Evolutionary conservation across 1,140 invertebrate genomes (phyloP).

Genomic region (Goniozus legneri): DNA sequence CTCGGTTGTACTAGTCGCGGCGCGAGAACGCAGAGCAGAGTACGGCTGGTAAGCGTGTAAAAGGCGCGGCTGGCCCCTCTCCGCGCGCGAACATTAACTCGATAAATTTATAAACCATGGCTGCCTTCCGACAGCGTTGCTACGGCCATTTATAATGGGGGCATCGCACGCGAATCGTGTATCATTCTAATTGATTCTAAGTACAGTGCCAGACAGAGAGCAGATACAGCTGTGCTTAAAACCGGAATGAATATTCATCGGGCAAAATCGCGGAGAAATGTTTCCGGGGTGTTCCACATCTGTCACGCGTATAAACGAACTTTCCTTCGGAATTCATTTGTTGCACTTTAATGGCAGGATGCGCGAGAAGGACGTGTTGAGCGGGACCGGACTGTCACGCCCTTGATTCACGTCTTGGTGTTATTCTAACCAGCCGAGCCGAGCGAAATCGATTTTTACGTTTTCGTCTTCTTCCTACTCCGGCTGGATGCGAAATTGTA

Average conservation of each 20-base stretch:
- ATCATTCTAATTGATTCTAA: slow-evolving; percentile 45
- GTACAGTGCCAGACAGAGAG: slow-evolving; percentile 23
- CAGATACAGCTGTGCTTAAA: slow-evolving; percentile 18
- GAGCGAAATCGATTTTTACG: no score
- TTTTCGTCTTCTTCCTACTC: no score
- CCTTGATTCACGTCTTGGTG: no score
- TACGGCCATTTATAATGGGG: slow-evolving; percentile 29
- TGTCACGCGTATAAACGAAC: slow-evolving; percentile 24
- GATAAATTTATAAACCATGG: slow-evolving; percentile 30
- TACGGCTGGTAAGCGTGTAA: no score
- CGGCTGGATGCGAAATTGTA: no score
- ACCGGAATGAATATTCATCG: slow-evolving; percentile 40
- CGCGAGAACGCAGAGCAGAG: no score
- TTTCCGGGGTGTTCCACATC: slow-evolving; percentile 32
- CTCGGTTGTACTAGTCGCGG: no score
- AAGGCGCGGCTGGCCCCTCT: slow-evolving; percentile 16
- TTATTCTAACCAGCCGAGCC: no score
- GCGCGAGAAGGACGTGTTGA: slow-evolving; percentile 10
- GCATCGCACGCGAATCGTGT: slow-evolving; percentile 37
- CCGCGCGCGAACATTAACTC: slow-evolving; percentile 23
- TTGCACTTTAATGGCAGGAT: slow-evolving; percentile 25
- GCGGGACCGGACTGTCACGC: no score
- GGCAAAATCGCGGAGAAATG: slow-evolving; percentile 33
- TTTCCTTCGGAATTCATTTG: slow-evolving; percentile 25
- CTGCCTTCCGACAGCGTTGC: slow-evolving; percentile 22